Evolutionary conservation across 2,888 invertebrate species (phyloP).

Genomic region (Lasiommata megera): DNA sequence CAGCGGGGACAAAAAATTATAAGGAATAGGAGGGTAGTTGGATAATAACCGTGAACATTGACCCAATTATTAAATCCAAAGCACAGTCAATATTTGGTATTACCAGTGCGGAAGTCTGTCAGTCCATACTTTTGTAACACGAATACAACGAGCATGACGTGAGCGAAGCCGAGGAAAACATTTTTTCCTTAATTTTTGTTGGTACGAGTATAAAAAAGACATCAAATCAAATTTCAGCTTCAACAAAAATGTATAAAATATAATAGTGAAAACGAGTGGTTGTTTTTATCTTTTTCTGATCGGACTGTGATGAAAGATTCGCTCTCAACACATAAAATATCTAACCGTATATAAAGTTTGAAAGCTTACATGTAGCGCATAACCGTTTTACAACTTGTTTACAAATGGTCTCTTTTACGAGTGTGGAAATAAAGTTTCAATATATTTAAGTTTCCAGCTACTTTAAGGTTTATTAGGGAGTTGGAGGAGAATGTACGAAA

Average conservation of each 20-base stretch:
- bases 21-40: too few relatives aligned
- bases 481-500: background rate
- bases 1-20: too few relatives aligned
- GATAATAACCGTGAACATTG: too few relatives aligned
- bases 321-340: background rate
- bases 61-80: too few relatives aligned
- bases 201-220: too few relatives aligned
- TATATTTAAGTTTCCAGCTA: constrained; percentile 3
- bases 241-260: background rate
- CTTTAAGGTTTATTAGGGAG: constrained; percentile 7
- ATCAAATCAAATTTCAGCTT: background rate
- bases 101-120: too few relatives aligned
- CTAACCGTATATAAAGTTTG: constrained; percentile 1
- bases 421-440: constrained; percentile 9
- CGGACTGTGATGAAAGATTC: background rate
- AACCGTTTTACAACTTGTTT: constrained; percentile 9
- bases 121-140: too few relatives aligned
- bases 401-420: constrained; percentile 13
- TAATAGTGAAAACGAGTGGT: background rate
- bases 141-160: too few relatives aligned
- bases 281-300: background rate
- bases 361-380: background rate
- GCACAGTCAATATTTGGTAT: too few relatives aligned
- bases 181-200: too few relatives aligned
- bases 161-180: too few relatives aligned